These are phyloP conservation scores for Drosophila bipectinata DNA, from an alignment of 1,140 invertebrate species.

Conservation along the genomic window DNA sequence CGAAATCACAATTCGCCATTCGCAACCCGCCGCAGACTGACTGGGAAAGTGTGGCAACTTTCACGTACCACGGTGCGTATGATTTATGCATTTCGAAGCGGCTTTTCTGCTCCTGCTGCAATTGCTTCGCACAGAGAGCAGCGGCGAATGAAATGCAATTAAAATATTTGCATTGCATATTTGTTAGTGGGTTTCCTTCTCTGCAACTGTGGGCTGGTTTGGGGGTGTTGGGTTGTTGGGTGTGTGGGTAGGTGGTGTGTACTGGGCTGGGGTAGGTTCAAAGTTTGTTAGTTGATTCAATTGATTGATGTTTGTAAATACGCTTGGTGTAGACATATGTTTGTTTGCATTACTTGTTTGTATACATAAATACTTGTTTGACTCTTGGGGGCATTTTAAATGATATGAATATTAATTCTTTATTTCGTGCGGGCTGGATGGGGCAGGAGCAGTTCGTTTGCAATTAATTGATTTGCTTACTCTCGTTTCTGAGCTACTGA, in stretches of 20 bases:
- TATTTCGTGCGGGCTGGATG: constrained; percentile 28
- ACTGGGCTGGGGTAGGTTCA: constrained; percentile 3
- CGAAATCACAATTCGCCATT: constrained; percentile 6
- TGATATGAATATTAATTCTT: constrained; percentile 55
- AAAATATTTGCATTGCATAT: constrained; percentile 73
- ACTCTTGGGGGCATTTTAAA: constrained; percentile 55
- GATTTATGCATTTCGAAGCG: constrained; percentile 58
- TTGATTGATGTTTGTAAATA: constrained; percentile 70
- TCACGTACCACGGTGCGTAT: constrained; percentile 60
- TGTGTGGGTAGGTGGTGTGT: constrained; percentile 17
- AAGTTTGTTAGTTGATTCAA: constrained; percentile 51
- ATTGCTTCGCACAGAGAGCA: constrained; percentile 43
- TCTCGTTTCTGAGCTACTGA: constrained; percentile 31
- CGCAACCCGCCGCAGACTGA: neutral
- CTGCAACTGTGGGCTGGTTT: neutral
- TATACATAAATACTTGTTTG: constrained; percentile 73
- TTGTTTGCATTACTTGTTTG: constrained; percentile 43
- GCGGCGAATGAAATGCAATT: constrained; percentile 72
- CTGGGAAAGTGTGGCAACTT: constrained; percentile 10
- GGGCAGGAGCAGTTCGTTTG: neutral
- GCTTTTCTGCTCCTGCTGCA: constrained; percentile 39
- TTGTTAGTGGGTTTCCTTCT: constrained; percentile 43
- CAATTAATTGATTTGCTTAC: constrained; percentile 44
- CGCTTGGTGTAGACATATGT: constrained; percentile 49
- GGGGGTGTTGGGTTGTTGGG: constrained; percentile 11